Conservation (phyloP, 2,113 vertebrate species). For the Sprattus sprattus region DNA sequence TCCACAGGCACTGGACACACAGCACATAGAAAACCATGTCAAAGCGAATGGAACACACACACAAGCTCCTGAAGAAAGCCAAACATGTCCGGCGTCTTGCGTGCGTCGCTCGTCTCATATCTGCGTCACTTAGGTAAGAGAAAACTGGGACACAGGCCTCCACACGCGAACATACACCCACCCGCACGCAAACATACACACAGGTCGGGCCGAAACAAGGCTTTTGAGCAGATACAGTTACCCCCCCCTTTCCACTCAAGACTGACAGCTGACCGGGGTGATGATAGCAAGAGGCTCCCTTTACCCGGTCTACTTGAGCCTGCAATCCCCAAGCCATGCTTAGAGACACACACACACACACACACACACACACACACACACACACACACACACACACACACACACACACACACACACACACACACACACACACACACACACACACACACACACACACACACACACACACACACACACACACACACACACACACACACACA, state of each 20-base stretch:
- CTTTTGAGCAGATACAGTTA: conserved; percentile 7
- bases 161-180: not conserved
- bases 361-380: too few relatives aligned
- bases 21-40: too few relatives aligned
- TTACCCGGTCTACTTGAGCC: conserved; percentile 9
- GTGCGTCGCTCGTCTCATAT: too few relatives aligned
- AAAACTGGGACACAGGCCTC: conserved; percentile 10
- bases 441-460: not conserved
- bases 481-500: too few relatives aligned
- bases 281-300: conserved; percentile 6
- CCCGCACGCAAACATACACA: not conserved
- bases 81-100: too few relatives aligned
- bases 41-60: too few relatives aligned
- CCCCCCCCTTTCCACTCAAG: not conserved
- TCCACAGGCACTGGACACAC: not conserved
- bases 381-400: not conserved
- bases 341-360: not conserved
- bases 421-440: not conserved
- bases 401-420: not conserved
- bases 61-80: too few relatives aligned
- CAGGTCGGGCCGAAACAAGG: not conserved
- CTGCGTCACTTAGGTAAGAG: not conserved
- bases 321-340: not conserved
- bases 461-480: too few relatives aligned
- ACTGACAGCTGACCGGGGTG: conserved; percentile 12